Evolutionary conservation across 2,797 vertebrate genomes (phyloP).

Genomic region (Oryzias dopingdopingensis): DNA sequence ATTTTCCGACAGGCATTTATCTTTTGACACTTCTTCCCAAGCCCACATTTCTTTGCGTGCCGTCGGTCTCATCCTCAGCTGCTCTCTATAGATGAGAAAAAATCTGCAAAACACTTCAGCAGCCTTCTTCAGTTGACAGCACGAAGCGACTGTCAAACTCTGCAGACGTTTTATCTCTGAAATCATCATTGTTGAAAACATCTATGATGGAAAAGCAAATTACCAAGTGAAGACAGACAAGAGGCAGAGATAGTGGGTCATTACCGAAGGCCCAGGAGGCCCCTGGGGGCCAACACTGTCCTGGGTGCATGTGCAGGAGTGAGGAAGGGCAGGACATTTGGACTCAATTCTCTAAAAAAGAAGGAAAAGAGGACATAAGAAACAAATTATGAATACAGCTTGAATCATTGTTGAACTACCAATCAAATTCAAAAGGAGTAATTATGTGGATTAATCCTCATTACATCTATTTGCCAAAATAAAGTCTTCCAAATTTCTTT

Average conservation of each 20-base stretch:
- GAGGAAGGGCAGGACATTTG: conserved; percentile 94
- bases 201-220: conserved; percentile 14
- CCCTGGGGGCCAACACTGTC: conserved; percentile 95
- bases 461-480: too few species aligned
- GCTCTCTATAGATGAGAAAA: conserved; percentile 47
- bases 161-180: conserved; percentile 21
- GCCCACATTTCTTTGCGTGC: conserved; percentile 48
- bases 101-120: conserved; percentile 37
- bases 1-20: conserved; percentile 66
- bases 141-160: conserved; percentile 18
- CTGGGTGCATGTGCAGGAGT: conserved; percentile 96
- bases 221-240: conserved; percentile 22
- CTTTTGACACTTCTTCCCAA: conserved; percentile 60
- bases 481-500: too few species aligned
- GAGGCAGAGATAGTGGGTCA: conserved; percentile 15
- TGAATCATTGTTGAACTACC: neutral
- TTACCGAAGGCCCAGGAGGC: conserved; percentile 93
- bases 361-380: conserved; percentile 18
- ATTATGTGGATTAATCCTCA: too few species aligned
- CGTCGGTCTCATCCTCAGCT: conserved; percentile 42
- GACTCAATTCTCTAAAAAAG: conserved; percentile 92
- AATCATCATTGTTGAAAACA: conserved; percentile 40
- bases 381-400: conserved; percentile 3
- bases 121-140: conserved; percentile 12
- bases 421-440: too few species aligned